These are phyloP conservation scores for Operophtera brumata DNA, from an alignment of 2,888 invertebrate species.

Conservation along the genomic window DNA sequence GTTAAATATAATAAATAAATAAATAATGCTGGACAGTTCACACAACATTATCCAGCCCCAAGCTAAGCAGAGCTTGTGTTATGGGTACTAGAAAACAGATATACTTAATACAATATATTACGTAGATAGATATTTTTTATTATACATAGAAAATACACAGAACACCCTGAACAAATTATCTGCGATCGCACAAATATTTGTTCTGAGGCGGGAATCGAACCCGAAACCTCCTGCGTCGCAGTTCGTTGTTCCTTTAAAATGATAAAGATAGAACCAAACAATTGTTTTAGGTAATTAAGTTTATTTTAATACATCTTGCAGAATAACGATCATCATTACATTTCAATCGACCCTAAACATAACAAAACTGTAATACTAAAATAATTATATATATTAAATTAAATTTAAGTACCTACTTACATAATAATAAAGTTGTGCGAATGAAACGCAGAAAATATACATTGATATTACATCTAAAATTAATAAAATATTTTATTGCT, in stretches of 20 bases:
- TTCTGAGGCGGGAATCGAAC: too few species aligned
- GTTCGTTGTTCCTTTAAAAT: neutral
- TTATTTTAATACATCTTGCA: constrained; percentile 56
- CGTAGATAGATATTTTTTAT: too few species aligned
- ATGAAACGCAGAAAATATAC: constrained; percentile 50
- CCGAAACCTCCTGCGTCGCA: too few species aligned
- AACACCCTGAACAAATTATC: too few species aligned
- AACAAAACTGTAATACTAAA: constrained; percentile 16
- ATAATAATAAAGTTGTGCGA: constrained; percentile 56
- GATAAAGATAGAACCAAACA: neutral
- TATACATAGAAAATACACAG: too few species aligned
- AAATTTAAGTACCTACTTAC: constrained; percentile 17
- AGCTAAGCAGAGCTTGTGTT: too few species aligned
- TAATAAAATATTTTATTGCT: constrained; percentile 67
- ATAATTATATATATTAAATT: constrained; percentile 14
- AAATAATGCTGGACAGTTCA: too few species aligned
- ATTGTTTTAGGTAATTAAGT: constrained; percentile 46
- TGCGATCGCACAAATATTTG: too few species aligned
- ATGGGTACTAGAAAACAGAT: too few species aligned
- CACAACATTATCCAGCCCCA: too few species aligned
- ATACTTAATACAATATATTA: too few species aligned
- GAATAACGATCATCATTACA: constrained; percentile 43
- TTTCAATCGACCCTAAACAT: constrained; percentile 30
- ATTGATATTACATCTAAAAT: constrained; percentile 47
- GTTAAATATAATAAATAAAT: too few species aligned